Conservation (phyloP, 2,113 vertebrate genomes). For the Colaptes auratus region DNA sequence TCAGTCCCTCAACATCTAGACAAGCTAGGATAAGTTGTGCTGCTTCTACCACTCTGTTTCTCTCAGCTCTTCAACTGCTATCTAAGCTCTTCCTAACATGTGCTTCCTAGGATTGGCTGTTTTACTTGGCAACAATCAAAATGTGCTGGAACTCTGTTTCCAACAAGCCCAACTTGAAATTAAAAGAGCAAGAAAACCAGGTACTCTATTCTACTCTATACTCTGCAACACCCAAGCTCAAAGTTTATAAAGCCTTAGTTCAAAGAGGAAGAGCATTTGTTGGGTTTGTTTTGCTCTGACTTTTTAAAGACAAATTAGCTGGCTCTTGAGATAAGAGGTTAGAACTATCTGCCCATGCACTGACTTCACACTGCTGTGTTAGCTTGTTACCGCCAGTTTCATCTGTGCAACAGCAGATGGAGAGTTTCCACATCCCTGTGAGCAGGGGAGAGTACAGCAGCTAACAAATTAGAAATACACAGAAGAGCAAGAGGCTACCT, state of each 20-base stretch:
- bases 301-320: neutral
- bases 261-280: neutral
- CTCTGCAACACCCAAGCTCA: neutral
- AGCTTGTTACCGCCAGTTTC: neutral
- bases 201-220: neutral
- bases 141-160: neutral
- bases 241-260: neutral
- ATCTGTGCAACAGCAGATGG: neutral
- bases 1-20: neutral
- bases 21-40: neutral
- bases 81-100: neutral
- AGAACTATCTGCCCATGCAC: neutral
- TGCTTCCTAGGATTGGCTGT: neutral
- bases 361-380: neutral
- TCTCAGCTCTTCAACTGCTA: neutral
- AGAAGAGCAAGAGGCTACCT: constrained; percentile 80
- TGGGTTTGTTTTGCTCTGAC: neutral
- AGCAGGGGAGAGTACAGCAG: neutral
- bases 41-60: neutral
- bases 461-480: neutral
- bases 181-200: neutral
- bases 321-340: neutral
- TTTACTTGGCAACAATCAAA: neutral
- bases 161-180: neutral
- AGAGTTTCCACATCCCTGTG: neutral